phyloP scores from a whole-genome alignment of 2,797 vertebrate genomes.

The Forpus xanthops region DNA sequence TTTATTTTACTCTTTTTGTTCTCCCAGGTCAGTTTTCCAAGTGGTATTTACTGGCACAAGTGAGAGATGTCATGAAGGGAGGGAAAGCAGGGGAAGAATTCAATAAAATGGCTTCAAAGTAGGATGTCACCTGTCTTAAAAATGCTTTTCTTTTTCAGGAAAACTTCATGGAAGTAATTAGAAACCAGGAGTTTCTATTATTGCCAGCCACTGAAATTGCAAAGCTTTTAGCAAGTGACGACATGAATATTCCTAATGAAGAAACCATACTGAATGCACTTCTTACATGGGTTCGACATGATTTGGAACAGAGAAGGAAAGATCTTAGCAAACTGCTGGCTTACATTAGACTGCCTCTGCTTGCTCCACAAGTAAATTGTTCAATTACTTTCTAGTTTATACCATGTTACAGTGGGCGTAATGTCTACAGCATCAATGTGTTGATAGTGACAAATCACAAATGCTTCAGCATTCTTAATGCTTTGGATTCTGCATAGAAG shows the following conservation, averaged over 20 bases:
- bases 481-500: background rate
- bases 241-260: conserved; percentile 96
- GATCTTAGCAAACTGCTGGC: conserved; percentile 88
- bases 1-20: background rate
- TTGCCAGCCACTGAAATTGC: conserved; percentile 91
- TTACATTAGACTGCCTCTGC: conserved; percentile 90
- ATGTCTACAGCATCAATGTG: background rate
- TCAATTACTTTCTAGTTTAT: background rate
- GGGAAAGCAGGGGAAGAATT: background rate
- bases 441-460: background rate
- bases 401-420: background rate
- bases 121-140: background rate
- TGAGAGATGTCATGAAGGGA: background rate
- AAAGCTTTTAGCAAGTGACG: conserved; percentile 93
- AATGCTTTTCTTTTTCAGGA: conserved; percentile 80
- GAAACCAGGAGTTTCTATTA: conserved; percentile 94
- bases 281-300: conserved; percentile 92
- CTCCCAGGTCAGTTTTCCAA: background rate
- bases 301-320: conserved; percentile 80
- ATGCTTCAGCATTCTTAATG: background rate
- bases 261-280: conserved; percentile 93
- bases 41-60: background rate
- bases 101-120: background rate
- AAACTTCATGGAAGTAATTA: conserved; percentile 95
- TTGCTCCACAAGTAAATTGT: conserved; percentile 90